phyloP scores from a whole-genome alignment of 92 coral and sea anemone species.

The Bergia sp. region DNA sequence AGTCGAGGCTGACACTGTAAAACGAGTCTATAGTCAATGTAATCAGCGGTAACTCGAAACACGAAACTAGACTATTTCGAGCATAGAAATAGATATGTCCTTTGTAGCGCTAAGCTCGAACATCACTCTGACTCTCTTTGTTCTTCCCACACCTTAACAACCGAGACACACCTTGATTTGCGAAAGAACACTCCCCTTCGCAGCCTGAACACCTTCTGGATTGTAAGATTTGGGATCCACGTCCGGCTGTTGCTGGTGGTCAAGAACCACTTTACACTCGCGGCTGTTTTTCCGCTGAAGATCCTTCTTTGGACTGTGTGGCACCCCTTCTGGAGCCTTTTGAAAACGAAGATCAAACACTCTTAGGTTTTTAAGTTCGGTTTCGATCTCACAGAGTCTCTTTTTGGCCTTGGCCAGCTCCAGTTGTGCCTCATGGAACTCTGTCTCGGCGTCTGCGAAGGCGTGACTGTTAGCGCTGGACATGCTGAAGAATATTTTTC shows the following conservation, averaged over 20 bases:
- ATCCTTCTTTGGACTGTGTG: slow-evolving; percentile 36
- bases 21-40: too few relatives aligned
- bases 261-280: slow-evolving; percentile 53
- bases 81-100: too few relatives aligned
- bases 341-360: slow-evolving; percentile 68
- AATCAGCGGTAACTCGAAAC: too few relatives aligned
- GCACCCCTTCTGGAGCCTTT: slow-evolving; percentile 51
- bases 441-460: slow-evolving; percentile 86
- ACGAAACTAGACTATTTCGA: too few relatives aligned
- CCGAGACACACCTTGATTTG: slow-evolving; percentile 71
- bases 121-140: background rate
- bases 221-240: slow-evolving; percentile 57
- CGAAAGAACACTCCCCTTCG: slow-evolving; percentile 77
- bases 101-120: background rate
- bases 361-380: slow-evolving; percentile 78
- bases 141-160: background rate
- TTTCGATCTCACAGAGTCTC: slow-evolving; percentile 89
- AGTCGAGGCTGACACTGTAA: too few relatives aligned
- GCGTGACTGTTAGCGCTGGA: slow-evolving; percentile 73
- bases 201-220: slow-evolving; percentile 54
- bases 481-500: slow-evolving; percentile 83
- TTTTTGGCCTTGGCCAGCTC: slow-evolving; percentile 90
- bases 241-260: slow-evolving; percentile 29
- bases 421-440: slow-evolving; percentile 84
- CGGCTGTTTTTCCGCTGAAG: slow-evolving; percentile 55